These are phyloP conservation scores for Diacarnus erythraeanus DNA, from an alignment of 37 sponge, comb jelly and placozoan species.

Conservation along the genomic window DNA sequence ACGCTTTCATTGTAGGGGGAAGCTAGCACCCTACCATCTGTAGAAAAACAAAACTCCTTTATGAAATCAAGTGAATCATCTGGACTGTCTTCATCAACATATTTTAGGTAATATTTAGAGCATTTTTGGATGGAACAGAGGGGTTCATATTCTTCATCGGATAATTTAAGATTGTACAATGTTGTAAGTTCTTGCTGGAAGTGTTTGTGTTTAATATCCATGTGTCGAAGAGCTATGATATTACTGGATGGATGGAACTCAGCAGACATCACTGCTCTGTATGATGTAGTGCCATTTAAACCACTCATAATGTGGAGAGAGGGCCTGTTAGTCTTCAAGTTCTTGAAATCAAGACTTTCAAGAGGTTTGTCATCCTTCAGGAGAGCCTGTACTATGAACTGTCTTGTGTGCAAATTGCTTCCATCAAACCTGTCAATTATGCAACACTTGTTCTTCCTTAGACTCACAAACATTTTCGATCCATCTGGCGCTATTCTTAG, in stretches of 20 bases:
- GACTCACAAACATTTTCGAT: slow-evolving; percentile 57
- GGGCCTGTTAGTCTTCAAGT: slow-evolving; percentile 18
- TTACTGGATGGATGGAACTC: slow-evolving; percentile 44
- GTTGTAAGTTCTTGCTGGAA: slow-evolving; percentile 25
- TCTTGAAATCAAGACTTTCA: not conserved
- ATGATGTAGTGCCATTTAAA: not conserved
- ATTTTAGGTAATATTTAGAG: slow-evolving; percentile 24
- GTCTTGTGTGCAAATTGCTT: not conserved
- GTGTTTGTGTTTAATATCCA: slow-evolving; percentile 10
- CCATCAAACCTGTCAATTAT: slow-evolving; percentile 55
- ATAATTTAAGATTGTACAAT: slow-evolving; percentile 27
- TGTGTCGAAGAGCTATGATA: slow-evolving; percentile 38
- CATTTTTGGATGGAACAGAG: not conserved
- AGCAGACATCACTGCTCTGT: slow-evolving; percentile 44
- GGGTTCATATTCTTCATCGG: not conserved
- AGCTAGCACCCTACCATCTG: slow-evolving; percentile 56
- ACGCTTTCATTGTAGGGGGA: slow-evolving; percentile 35
- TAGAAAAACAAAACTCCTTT: slow-evolving; percentile 58
- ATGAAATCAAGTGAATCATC: slow-evolving; percentile 35
- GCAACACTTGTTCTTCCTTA: slow-evolving; percentile 16
- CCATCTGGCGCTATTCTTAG: slow-evolving; percentile 55
- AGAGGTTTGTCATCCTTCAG: not conserved
- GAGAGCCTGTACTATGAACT: not conserved
- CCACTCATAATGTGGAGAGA: slow-evolving; percentile 27
- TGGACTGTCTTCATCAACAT: slow-evolving; percentile 29